Evolutionary conservation across 2,888 invertebrate species (phyloP).

Genomic region (Troides aeacus): DNA sequence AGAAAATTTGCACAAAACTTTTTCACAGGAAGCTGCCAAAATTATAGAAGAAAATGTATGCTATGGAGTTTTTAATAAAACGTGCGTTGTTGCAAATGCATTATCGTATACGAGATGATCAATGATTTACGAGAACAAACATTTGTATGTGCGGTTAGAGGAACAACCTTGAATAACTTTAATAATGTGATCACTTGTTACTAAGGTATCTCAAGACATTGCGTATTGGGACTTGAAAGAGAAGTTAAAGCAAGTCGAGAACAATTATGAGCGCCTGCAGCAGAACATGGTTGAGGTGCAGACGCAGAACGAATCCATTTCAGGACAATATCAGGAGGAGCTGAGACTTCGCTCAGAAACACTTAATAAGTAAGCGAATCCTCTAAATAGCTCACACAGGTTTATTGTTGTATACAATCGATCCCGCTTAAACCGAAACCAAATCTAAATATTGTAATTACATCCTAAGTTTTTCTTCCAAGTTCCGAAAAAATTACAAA

Average conservation of each 20-base stretch:
- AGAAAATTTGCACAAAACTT: conserved; percentile 60
- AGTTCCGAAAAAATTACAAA: too few relatives aligned
- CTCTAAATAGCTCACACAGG: too few relatives aligned
- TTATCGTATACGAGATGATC: too few relatives aligned
- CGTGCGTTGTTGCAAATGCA: too few relatives aligned
- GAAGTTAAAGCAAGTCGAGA: conserved; percentile 54
- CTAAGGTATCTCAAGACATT: conserved; percentile 68
- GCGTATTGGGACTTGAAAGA: conserved; percentile 68
- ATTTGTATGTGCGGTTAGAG: background rate
- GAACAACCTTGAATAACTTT: background rate
- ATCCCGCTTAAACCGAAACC: too few relatives aligned
- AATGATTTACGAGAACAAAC: background rate
- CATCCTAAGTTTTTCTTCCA: too few relatives aligned
- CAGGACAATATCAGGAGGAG: conserved; percentile 62
- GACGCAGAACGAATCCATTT: conserved; percentile 67
- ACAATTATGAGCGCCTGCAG: conserved; percentile 63
- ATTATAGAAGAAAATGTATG: conserved; percentile 65
- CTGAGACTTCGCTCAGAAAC: conserved; percentile 62
- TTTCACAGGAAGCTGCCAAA: conserved; percentile 58
- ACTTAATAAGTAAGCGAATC: conserved; percentile 52
- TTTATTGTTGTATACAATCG: too few relatives aligned
- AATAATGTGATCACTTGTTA: background rate
- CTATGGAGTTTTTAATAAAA: background rate
- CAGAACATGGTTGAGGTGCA: conserved; percentile 69
- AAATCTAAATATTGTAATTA: too few relatives aligned